Evolutionary conservation across 2,797 vertebrate genomes (phyloP), one percentile per base, ranked within the genome.

Genomic region (Masticophis lateralis): DNA sequence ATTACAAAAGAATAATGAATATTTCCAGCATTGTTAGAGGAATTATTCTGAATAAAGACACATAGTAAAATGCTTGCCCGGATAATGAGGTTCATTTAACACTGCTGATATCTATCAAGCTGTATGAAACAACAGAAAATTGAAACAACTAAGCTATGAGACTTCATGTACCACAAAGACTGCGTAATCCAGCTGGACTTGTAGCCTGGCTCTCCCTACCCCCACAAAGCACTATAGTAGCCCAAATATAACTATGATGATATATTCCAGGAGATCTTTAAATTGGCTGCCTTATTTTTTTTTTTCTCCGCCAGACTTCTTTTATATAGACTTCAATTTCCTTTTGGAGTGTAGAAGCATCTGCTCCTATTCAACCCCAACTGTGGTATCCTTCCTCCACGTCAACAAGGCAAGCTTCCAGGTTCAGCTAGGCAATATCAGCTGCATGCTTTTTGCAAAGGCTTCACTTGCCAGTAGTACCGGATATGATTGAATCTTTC

Each of bases 281-380:
- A 97, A 96, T 95, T 92, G 96, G 96, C 96, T 97, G 95, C 96
- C 94, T 97, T 95, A 95, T 95, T 96, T 96, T 94, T 89, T 95
- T 96, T 95, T 1, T 2, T 69, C 96, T 95, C 79, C 96, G 93
- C 95, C 95, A 96, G 96, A 92, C 92, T 96, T 79, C 93, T 96
- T 94, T 97, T 97, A 94, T 96, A 94, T 95, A 97, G 96, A 97
- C 96, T 97, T 92, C 95, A 97, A 98, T 98, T 98, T 98, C 97
- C 97, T 97, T 95, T 98, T 91, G 94, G 92, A 96, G 95, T 92
- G 90, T 94, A 96, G 95, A 86, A 95, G 96, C 97, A 98, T 98
- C 97, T 98, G 97, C 96, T 98, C 95, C 92, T 92, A 94, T 96
- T 98, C 96, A 98, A 93, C 94, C 93, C 92, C 94, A 95, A 96